Conservation (phyloP, 2,113 vertebrate species). For the Erythrocercus mccallii region DNA sequence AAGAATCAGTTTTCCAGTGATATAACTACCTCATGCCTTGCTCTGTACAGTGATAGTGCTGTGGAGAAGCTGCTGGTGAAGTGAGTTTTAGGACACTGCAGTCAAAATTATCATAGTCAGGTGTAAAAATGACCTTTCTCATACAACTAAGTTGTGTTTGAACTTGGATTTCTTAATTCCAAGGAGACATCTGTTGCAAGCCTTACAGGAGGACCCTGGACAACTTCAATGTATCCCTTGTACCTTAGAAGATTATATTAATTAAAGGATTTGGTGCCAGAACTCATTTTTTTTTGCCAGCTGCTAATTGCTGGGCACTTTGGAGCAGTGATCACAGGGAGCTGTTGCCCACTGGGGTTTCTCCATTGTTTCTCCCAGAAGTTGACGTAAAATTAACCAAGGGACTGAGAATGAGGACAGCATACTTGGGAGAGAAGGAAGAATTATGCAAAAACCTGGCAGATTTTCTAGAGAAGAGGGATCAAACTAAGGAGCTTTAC, state of each 20-base stretch:
- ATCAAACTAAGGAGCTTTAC: slow-evolving; percentile 64
- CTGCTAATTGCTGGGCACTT: slow-evolving; percentile 18
- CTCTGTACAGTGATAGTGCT: neutral
- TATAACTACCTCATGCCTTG: neutral
- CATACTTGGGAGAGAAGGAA: neutral
- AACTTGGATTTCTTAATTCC: neutral
- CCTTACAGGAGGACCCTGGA: neutral
- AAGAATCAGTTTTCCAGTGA: neutral
- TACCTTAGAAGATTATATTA: neutral
- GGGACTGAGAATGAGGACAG: slow-evolving; percentile 16
- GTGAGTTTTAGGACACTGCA: neutral
- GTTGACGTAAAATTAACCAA: slow-evolving; percentile 29
- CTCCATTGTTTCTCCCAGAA: neutral
- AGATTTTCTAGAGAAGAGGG: slow-evolving; percentile 35
- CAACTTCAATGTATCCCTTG: neutral
- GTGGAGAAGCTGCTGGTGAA: neutral
- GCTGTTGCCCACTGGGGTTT: neutral
- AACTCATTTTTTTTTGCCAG: neutral
- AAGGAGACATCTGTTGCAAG: neutral
- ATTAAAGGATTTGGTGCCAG: neutral
- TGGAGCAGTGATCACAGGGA: neutral
- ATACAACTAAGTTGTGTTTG: neutral
- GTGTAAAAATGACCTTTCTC: neutral
- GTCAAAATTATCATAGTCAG: neutral
- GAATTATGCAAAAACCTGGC: slow-evolving; percentile 57